Evolutionary conservation across 2,888 invertebrate species (phyloP), one percentile per base, ranked within the genome.

Genomic region (Embidobia sp.): DNA sequence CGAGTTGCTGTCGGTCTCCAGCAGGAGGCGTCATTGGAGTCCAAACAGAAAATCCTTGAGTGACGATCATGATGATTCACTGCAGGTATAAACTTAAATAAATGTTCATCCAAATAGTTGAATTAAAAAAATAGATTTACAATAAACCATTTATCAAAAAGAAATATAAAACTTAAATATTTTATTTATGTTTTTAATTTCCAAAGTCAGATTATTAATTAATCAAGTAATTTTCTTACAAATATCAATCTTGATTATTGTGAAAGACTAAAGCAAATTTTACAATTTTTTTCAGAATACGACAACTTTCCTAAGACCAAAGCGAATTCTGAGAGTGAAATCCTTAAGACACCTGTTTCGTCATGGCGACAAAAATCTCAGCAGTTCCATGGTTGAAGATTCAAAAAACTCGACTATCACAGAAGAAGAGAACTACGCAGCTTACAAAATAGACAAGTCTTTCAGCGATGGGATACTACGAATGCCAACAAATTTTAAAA

Each of bases 271-370:
- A n/a, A n/a, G n/a, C n/a, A n/a, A n/a, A n/a, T n/a, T n/a, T n/a
- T n/a, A n/a, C n/a, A n/a, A n/a, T n/a, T n/a, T n/a, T n/a, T 67
- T 55, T 16, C 37, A 59, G 63, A 31, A 19, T 22, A 67, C 8
- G 7, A 2, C 37, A 11, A 40, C 6, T 16, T 49, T 37, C 42
- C 57, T 79, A 8, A 89, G 85, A 35, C 84, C 87, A 59, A 88
- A 87, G 75, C 88, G 90, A 78, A 88, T 92, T 27, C 91, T 91
- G 5, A 87, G 92, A 29, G 92, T 92, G 10, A 92, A 92, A 82
- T 92, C 92, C 0, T 82, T 92, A 42, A 86, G 91, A 73, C 91
- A 91, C 83, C 84, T 92, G 35, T 91, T 92, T 80, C 87, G 89
- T 4, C 31, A 73, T 35, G 86, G 90, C 44, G 82, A 85, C 27